Base-by-base conservation (phyloP, 2,113 vertebrate species). In the Saguinus midas region DNA sequence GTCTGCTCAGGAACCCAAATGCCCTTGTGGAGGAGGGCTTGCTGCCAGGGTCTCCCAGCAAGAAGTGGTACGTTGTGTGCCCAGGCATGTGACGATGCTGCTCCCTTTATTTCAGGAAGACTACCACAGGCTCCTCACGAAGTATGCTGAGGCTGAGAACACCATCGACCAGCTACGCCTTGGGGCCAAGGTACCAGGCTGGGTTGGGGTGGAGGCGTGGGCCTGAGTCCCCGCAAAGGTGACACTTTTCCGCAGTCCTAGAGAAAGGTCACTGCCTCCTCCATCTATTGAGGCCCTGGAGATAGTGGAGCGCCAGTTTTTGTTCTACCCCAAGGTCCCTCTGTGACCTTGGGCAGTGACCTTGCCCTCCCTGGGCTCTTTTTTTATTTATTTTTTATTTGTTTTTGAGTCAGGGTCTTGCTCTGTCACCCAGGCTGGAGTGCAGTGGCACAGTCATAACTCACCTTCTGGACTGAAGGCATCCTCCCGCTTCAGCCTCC, bases 161-260 rank as follows among this genome's bases (percentile, higher is more conserved):
- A 99, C 99, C 94, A 99, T 99, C 13, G 99, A 99, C 98, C 99
- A 99, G 78, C 98, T 99, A 91, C 99, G 99, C 81, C 98, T 99
- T 40, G 98, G 99, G 18, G 99, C 99, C 90, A 99, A 99, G 99
- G 99, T 99, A 98, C 85, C 64, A 23, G 35, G 37, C 23, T 27
- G 6, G 23, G 40, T n/a, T 1, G 10, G 68, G 29, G 23, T 21
- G 82, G 21, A 16, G 21, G 37, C 0, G 1, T 37, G 73, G 57
- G 48, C 18, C 76, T 20, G 0, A 32, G 27, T 1, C 1, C 35
- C 40, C 7, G 1, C 4, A 6, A 14, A 50, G 32, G 12, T 50
- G n/a, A 16, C 4, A 5, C 75, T 75, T 73, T 45, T 43, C 85
- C 20, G 1, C 5, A 3, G 29, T 84, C 52, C 40, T 50, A 6